These are phyloP conservation scores for Sebastes diploproa DNA, from an alignment of 2,797 vertebrate species.

Conservation along the genomic window DNA sequence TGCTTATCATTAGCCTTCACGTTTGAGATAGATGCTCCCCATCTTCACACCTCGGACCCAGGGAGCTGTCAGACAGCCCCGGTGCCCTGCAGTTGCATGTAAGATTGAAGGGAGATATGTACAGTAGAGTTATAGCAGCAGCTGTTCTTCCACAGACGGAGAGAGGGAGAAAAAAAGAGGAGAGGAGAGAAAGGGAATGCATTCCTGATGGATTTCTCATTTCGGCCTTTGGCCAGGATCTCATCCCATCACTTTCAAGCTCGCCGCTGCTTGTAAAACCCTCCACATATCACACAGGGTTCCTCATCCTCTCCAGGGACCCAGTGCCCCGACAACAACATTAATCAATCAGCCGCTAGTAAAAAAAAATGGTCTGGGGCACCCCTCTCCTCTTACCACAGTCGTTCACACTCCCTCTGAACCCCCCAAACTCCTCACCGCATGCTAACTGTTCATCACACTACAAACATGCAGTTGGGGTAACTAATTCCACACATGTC, in stretches of 20 bases:
- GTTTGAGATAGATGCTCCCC: constrained; percentile 39
- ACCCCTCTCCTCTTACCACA: constrained; percentile 76
- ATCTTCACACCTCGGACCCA: constrained; percentile 54
- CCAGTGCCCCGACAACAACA: constrained; percentile 81
- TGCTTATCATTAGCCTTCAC: constrained; percentile 35
- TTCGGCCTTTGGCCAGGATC: constrained; percentile 85
- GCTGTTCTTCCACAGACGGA: constrained; percentile 85
- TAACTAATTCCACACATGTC: constrained; percentile 86
- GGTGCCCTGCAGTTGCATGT: constrained; percentile 68
- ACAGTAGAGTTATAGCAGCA: constrained; percentile 88
- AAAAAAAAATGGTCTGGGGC: constrained; percentile 70
- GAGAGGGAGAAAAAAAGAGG: constrained; percentile 43
- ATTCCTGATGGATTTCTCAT: constrained; percentile 95
- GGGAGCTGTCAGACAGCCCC: constrained; percentile 59
- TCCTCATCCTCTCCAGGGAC: constrained; percentile 85
- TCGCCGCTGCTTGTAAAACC: constrained; percentile 88
- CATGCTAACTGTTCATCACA: constrained; percentile 77
- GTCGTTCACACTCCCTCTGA: constrained; percentile 68
- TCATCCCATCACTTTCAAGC: constrained; percentile 91
- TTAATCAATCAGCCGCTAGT: constrained; percentile 85
- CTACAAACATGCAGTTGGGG: constrained; percentile 69
- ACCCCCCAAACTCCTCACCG: constrained; percentile 62
- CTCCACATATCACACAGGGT: constrained; percentile 87
- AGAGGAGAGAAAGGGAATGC: constrained; percentile 73
- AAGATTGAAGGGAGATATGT: constrained; percentile 73